Evolutionary conservation across 2,797 vertebrate species (phyloP), one percentile per base, ranked within the genome.

Genomic region (Sebastes variabilis): DNA sequence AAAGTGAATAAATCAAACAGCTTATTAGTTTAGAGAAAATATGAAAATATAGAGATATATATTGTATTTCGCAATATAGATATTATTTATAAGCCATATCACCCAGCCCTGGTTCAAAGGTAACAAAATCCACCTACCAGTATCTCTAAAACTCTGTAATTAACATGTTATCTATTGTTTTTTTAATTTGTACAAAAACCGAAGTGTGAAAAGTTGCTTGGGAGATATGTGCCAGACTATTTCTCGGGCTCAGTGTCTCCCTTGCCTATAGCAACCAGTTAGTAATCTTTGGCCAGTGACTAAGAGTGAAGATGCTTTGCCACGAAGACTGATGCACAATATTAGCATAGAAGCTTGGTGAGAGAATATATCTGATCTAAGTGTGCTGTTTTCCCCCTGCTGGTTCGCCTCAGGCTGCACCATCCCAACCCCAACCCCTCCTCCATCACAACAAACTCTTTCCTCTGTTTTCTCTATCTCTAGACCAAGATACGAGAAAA

Each of bases 321-420:
- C 29, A 4, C 25, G 5, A 71, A 56, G 5, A 55, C 54, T 36
- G n/a, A 66, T 70, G 49, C 55, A 80, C 46, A 72, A 58, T 71
- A 30, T 62, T 38, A 73, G 11, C 64, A 69, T 61, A 18, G 42
- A 49, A 16, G 36, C 54, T 42, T 29, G 25, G 2, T 55, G 20
- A 68, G 27, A 65, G 52, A 67, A 29, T 27, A 54, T 8, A 60
- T 62, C 1, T 56, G 27, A 70, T 60, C 2, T 52, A 36, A 75
- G 62, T 82, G 80, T 66, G 42, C 67, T 75, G 46, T 67, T 59
- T 42, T 20, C 36, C 71, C 65, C 76, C 70, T 61, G 62, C 64
- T 71, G 46, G 16, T 65, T 77, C 36, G 5, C 80, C 66, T 12
- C 38, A 20, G 76, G 86, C 69, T 75, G 34, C 62, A 77, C 25